Evolutionary conservation across 2,113 vertebrate species (phyloP).

Genomic region (Grallaria varia): DNA sequence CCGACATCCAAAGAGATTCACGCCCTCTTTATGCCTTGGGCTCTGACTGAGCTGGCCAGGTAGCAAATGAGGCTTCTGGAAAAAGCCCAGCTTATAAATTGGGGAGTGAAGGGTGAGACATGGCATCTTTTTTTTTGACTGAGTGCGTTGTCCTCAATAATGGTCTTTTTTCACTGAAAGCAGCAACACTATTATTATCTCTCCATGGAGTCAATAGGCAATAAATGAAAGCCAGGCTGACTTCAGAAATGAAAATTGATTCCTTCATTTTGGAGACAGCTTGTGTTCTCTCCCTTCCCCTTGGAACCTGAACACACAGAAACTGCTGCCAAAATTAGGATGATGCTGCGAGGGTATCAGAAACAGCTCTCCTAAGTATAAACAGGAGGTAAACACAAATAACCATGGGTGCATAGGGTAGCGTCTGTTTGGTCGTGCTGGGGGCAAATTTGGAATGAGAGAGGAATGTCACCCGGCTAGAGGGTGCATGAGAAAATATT

Average conservation of each 20-base stretch:
- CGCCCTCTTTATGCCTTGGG: neutral
- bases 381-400: slow-evolving; percentile 30
- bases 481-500: slow-evolving; percentile 59
- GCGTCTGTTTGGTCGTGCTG: neutral
- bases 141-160: neutral
- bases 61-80: neutral
- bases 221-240: slow-evolving; percentile 21
- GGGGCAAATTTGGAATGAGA: slow-evolving; percentile 3
- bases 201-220: slow-evolving; percentile 9
- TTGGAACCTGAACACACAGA: neutral
- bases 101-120: neutral
- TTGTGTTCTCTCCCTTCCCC: neutral
- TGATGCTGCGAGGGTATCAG: neutral
- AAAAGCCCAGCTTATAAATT: neutral
- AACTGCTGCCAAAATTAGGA: slow-evolving; percentile 21
- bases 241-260: slow-evolving; percentile 48
- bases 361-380: slow-evolving; percentile 10
- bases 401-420: slow-evolving; percentile 11
- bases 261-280: slow-evolving; percentile 31
- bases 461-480: slow-evolving; percentile 11
- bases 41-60: neutral
- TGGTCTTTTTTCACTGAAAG: slow-evolving; percentile 8
- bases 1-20: neutral
- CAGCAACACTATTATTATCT: neutral
- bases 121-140: neutral